A percentile compares a stretch with the other conserved stretches of the same genome.
These are phyloP conservation scores for Lamellibrachia columna DNA, from an alignment of 2,888 invertebrate species.

Conservation along the genomic window DNA sequence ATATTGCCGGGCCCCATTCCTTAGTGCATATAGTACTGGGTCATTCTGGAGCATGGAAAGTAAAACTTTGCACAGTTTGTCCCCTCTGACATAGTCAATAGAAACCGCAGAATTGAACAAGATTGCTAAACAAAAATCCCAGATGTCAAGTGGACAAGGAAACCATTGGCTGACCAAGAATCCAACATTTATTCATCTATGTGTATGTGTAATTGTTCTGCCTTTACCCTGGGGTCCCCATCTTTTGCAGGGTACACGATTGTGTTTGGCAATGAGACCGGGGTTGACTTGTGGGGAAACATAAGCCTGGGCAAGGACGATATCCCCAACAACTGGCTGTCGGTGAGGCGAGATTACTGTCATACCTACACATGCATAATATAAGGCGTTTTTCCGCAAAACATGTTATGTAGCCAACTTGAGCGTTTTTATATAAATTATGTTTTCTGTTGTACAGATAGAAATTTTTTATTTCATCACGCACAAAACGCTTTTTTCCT, in stretches of 20 bases:
- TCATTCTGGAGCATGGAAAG: neutral
- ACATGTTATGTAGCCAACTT: too few relatives aligned
- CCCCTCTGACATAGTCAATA: neutral
- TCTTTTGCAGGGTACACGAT: constrained; percentile 75
- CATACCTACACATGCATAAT: neutral
- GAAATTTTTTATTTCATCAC: too few relatives aligned
- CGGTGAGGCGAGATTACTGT: constrained; percentile 72
- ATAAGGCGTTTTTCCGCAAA: too few relatives aligned
- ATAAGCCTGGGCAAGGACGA: constrained; percentile 91
- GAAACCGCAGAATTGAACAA: neutral
- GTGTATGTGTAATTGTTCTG: too few relatives aligned
- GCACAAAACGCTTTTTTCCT: too few relatives aligned
- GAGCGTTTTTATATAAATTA: too few relatives aligned
- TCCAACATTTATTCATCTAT: too few relatives aligned
- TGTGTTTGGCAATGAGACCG: constrained; percentile 89
- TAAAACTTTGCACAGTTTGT: neutral
- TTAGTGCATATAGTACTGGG: neutral
- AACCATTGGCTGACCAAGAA: too few relatives aligned
- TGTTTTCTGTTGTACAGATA: too few relatives aligned
- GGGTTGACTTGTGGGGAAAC: constrained; percentile 89
- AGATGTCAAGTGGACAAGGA: too few relatives aligned
- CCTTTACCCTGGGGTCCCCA: neutral
- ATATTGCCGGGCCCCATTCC: too few relatives aligned
- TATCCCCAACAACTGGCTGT: constrained; percentile 92
- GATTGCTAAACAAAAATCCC: too few relatives aligned